Evolutionary conservation across 2,888 invertebrate genomes (phyloP).

Genomic region (Hydropsyche betteni): DNA sequence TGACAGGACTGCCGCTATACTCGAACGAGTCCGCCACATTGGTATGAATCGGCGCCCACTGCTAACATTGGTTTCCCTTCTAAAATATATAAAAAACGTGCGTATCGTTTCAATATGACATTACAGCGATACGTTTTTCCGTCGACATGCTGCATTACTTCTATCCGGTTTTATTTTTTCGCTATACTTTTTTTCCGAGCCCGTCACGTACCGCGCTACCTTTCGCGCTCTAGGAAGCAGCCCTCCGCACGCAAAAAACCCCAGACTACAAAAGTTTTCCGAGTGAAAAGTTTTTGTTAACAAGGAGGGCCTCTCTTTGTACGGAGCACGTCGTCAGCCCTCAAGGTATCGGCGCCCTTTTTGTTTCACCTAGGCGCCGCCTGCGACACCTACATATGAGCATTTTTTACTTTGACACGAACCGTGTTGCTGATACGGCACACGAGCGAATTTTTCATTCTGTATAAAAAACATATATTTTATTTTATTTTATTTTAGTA

Average conservation of each 20-base stretch:
- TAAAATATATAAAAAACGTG: no score
- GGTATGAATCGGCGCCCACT: no score
- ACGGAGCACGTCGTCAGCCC: slow-evolving; percentile 41
- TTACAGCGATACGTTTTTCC: no score
- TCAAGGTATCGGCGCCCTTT: slow-evolving; percentile 39
- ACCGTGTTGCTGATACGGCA: neutral
- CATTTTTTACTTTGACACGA: no score
- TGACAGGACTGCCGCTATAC: no score
- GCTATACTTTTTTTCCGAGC: slow-evolving; percentile 22
- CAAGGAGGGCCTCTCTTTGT: slow-evolving; percentile 45
- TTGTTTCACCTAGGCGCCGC: slow-evolving; percentile 35
- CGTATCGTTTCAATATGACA: neutral
- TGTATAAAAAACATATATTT: no score
- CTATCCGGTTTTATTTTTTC: neutral
- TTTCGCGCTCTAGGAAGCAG: slow-evolving; percentile 33
- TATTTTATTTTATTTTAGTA: no score
- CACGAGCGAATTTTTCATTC: neutral
- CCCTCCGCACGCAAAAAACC: slow-evolving; percentile 42
- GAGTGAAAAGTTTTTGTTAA: slow-evolving; percentile 49
- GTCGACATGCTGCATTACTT: slow-evolving; percentile 10
- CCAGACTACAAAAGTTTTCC: slow-evolving; percentile 43
- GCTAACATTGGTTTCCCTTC: no score
- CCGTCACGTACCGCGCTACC: slow-evolving; percentile 41
- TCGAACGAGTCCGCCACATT: no score
- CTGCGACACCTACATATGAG: slow-evolving; percentile 17